phyloP scores from a whole-genome alignment of 2,888 invertebrate genomes.

The Ornithoptera priamus region DNA sequence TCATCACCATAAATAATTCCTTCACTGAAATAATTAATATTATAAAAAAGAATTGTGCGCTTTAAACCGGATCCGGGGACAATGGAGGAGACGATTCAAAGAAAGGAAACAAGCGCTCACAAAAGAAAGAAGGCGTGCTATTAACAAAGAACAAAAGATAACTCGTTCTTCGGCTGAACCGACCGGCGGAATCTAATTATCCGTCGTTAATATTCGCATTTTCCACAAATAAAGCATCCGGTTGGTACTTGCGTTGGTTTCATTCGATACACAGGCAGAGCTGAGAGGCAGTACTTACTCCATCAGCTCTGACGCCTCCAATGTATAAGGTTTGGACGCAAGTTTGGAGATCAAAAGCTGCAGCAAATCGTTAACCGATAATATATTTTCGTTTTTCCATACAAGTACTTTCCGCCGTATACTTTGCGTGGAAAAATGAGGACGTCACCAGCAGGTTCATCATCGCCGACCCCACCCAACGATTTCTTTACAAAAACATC shows the following conservation, averaged over 20 bases:
- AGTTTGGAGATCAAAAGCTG: too few relatives aligned
- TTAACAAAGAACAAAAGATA: slow-evolving; percentile 19
- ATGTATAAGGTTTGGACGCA: too few relatives aligned
- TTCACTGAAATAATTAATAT: slow-evolving; percentile 7
- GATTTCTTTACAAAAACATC: too few relatives aligned
- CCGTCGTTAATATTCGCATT: slow-evolving; percentile 14
- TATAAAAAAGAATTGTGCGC: slow-evolving; percentile 6
- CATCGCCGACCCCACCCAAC: too few relatives aligned
- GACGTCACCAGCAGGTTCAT: too few relatives aligned
- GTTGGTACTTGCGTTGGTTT: background rate
- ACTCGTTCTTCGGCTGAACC: slow-evolving; percentile 12
- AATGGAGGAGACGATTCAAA: slow-evolving; percentile 16
- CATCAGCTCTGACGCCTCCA: too few relatives aligned
- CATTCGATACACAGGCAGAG: too few relatives aligned
- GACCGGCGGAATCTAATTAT: slow-evolving; percentile 16
- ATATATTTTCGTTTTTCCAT: too few relatives aligned
- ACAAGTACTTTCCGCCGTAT: too few relatives aligned
- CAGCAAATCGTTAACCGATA: too few relatives aligned
- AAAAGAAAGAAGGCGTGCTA: slow-evolving; percentile 17
- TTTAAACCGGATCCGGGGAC: slow-evolving; percentile 10
- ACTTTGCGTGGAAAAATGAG: too few relatives aligned
- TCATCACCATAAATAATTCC: background rate
- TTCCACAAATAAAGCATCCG: background rate
- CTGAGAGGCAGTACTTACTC: too few relatives aligned
- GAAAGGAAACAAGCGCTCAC: slow-evolving; percentile 17